These are phyloP conservation scores for Seira sanloemensis DNA, from an alignment of 2,888 invertebrate genomes.

Conservation along the genomic window DNA sequence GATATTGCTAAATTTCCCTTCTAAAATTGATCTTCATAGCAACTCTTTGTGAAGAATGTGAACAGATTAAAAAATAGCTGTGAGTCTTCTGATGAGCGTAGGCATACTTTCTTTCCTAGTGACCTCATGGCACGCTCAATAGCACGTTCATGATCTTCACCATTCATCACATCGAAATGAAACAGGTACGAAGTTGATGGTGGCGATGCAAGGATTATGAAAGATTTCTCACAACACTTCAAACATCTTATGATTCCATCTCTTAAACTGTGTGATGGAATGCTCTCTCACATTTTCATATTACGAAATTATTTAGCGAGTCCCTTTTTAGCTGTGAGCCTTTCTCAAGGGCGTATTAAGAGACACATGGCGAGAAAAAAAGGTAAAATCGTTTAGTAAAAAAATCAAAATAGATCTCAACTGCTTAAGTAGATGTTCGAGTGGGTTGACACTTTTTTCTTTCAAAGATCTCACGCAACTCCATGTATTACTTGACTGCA, in stretches of 20 bases:
- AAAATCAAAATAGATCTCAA: neutral
- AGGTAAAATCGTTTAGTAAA: neutral
- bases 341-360: neutral
- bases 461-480: constrained; percentile 1
- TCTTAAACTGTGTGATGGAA: neutral
- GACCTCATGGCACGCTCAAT: neutral
- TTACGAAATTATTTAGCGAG: neutral
- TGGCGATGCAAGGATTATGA: neutral
- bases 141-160: neutral
- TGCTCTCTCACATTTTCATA: neutral
- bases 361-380: neutral
- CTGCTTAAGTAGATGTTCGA: neutral
- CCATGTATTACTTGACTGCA: neutral
- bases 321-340: neutral
- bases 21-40: neutral
- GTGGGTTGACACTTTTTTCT: constrained; percentile 2
- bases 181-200: neutral
- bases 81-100: neutral
- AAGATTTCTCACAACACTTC: neutral
- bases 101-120: constrained; percentile 21
- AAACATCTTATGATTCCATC: too few relatives aligned
- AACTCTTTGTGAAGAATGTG: neutral
- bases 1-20: neutral
- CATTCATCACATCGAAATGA: neutral
- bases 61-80: neutral